These are phyloP conservation scores for Butastur rufipennis DNA, from an alignment of 2,113 vertebrate species.

Conservation along the genomic window DNA sequence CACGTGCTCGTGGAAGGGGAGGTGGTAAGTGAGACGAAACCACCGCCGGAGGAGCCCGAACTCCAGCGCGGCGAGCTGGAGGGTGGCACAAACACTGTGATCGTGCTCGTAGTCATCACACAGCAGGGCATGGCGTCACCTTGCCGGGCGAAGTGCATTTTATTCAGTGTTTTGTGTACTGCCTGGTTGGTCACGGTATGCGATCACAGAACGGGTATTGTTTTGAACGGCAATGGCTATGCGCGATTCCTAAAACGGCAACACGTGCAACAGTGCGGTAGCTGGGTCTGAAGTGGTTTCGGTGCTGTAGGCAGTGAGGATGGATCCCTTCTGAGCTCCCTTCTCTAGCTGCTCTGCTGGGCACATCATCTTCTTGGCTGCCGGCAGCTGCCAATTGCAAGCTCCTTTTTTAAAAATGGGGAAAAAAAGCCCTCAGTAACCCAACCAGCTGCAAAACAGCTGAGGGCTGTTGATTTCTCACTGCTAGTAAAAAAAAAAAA, in stretches of 20 bases:
- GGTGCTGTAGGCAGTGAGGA: not conserved
- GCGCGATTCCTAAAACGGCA: not conserved
- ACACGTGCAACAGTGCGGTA: fast-evolving
- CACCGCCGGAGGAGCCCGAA: not conserved
- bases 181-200: not conserved
- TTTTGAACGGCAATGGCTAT: fast-evolving
- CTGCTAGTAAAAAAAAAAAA: not conserved
- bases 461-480: not conserved
- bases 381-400: not conserved
- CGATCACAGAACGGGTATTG: not conserved
- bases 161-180: not conserved
- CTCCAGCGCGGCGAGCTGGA: not conserved
- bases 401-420: not conserved
- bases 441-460: fast-evolving
- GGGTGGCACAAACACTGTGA: not conserved
- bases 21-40: not conserved
- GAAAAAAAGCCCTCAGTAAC: not conserved
- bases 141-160: fast-evolving
- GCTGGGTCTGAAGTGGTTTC: not conserved
- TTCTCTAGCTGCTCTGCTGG: not conserved
- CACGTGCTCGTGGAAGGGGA: not conserved
- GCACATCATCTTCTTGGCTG: not conserved
- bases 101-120: fast-evolving
- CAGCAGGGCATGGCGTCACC: not conserved
- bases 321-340: not conserved